Base-by-base conservation (phyloP, 2,888 invertebrate species). In the Apantesis nais region DNA sequence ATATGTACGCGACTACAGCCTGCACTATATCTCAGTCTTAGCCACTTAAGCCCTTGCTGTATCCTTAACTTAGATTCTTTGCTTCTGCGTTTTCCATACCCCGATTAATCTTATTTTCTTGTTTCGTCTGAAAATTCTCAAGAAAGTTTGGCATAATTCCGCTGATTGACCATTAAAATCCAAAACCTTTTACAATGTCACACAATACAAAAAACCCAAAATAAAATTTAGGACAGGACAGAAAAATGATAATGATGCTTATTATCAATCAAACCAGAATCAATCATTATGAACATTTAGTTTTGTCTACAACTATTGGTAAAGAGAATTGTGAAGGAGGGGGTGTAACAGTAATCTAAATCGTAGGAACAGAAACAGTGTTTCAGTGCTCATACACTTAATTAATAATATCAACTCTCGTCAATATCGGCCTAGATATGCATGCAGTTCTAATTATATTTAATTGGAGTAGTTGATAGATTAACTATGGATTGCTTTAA, bases 401-500 rank as follows among this genome's bases (percentile, higher is more conserved):
- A n/a, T 25, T 2, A 62, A 62, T 34, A 7, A 25, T 25, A 55
- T 25, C 11, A 60, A 60, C 34, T 41, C 29, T 41, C 29, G 44
- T 63, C 63, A 63, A 63, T 34, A 44, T 22, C 12, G 41, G 37
- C 44, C 62, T 55, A 44, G 41, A 44, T 29, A 25, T 25, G 55
- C 1, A 55, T 44, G 25, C 25, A 31, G 65, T 12, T 55, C 52
- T 52, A 44, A 65, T 52, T 55, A 34, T 12, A n/a, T 65, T 52
- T 52, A 31, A 75, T 72, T 74, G 39, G 37, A 16, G 16, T 25
- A 29, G 62, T 62, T 8, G 16, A 63, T 29, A 44, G 14, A 31
- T 74, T 68, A 78, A 25, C 25, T 55, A 55, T 25, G 25, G 12
- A 25, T 80, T 83, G 72, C 84, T 84, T 83, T 77, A 48, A 63